Conservation (phyloP, 2,113 vertebrate genomes). For the Willisornis vidua region DNA sequence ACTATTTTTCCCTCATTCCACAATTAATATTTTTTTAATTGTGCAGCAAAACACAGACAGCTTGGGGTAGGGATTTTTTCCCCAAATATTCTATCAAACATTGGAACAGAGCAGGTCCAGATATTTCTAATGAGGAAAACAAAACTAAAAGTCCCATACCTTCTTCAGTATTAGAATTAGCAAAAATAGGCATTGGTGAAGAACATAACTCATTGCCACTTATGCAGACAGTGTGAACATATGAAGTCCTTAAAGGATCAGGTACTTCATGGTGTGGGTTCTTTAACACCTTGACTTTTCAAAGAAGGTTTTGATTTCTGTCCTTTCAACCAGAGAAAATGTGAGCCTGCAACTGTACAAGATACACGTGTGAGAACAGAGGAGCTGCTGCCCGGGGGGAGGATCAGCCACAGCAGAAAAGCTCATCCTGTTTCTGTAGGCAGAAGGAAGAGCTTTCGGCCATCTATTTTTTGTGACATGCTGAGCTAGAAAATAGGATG, state of each 20-base stretch:
- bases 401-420: not conserved
- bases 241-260: not conserved
- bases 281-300: not conserved
- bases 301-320: not conserved
- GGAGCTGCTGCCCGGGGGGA: not conserved
- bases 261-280: not conserved
- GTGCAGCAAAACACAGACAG: not conserved
- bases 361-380: not conserved
- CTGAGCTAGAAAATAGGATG: not conserved
- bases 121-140: not conserved
- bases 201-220: not conserved
- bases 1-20: not conserved
- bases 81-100: not conserved
- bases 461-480: not conserved
- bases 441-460: not conserved
- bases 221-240: fast-evolving
- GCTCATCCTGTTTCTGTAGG: not conserved
- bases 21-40: constrained; percentile 2
- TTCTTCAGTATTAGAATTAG: not conserved
- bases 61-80: not conserved
- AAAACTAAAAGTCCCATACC: not conserved
- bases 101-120: not conserved
- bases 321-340: not conserved
- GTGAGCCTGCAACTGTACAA: not conserved
- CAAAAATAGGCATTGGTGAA: not conserved